Evolutionary conservation across 2,113 vertebrate genomes (phyloP), one percentile per base, ranked within the genome.

Genomic region (Larimichthys polyactis): DNA sequence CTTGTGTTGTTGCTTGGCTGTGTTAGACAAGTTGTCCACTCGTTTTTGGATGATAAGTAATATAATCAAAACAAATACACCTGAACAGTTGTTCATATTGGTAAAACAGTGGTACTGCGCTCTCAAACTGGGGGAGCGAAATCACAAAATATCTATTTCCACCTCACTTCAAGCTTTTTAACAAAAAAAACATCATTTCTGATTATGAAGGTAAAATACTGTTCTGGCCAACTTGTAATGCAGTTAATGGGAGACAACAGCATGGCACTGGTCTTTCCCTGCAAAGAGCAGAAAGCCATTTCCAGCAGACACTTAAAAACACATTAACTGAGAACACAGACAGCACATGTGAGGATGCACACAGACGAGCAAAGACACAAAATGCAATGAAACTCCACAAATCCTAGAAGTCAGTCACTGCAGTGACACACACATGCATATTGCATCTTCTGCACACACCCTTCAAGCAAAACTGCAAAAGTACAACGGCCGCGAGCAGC

Each of bases 241-340:
- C n/a, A 27, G 3, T 36, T 11, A 40, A 27, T 11, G 4, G 5
- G 54, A 44, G n/a, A 27, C 4, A 59, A 49, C 68, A 75, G 2
- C 14, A 46, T 15, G 22, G 10, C 11, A 46, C 19, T 51, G 14
- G 9, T 51, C 43, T 67, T 59, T 59, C 22, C 11, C 5, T n/a
- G 40, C 40, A 72, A 66, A 74, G 20, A 71, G 44, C 58, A 62
- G 40, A 71, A 68, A 72, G 5, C n/a, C 10, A 36, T 55, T 70
- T 75, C 15, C 44, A 58, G 40, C 62, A 29, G 62, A 68, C 68
- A 69, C 46, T 79, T 68, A 44, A 40, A 63, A 72, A 44, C 19
- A 78, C 58, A 83, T 82, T 32, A 69, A 73, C 69, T 52, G 57
- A 51, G 22, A 64, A 64, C 22, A 68, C 52, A 83, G 4, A 40